Percentiles rank a stretch among this genome's conserved stretches.
phyloP scores from a whole-genome alignment of 2,888 invertebrate genomes.

The Cosmia pyralina region DNA sequence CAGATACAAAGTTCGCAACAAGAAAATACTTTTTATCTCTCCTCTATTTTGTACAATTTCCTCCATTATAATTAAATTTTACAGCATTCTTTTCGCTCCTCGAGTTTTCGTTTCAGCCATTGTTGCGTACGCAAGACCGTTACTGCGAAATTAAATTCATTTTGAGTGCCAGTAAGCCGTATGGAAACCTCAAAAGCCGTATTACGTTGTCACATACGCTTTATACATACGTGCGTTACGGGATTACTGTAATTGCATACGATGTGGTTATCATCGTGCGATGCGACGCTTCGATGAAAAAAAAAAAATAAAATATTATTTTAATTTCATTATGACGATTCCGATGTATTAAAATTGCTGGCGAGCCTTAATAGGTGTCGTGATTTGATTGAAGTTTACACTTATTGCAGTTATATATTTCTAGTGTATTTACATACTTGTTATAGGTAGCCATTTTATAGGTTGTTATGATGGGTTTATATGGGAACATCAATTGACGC shows the following conservation, averaged over 20 bases:
- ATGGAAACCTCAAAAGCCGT: slow-evolving; percentile 74
- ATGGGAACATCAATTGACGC: slow-evolving; percentile 1
- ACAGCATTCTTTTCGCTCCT: slow-evolving; percentile 41
- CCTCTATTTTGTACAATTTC: slow-evolving; percentile 28
- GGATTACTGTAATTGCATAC: slow-evolving; percentile 81
- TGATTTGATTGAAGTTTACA: slow-evolving; percentile 37
- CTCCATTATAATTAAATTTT: slow-evolving; percentile 50
- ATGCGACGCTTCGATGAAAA: slow-evolving; percentile 61
- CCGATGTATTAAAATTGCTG: slow-evolving; percentile 41
- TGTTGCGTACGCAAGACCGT: slow-evolving; percentile 62
- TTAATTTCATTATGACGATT: slow-evolving; percentile 55
- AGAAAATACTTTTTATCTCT: slow-evolving; percentile 24
- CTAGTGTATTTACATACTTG: not conserved
- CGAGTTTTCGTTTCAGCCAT: slow-evolving; percentile 50
- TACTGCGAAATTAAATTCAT: slow-evolving; percentile 73
- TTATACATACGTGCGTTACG: slow-evolving; percentile 53
- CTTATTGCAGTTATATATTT: slow-evolving; percentile 16
- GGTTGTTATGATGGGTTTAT: not conserved
- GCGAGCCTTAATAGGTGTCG: slow-evolving; percentile 28
- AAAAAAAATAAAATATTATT: slow-evolving; percentile 63
- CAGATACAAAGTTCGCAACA: slow-evolving; percentile 14
- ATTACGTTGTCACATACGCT: slow-evolving; percentile 69
- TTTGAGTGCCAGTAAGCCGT: slow-evolving; percentile 68
- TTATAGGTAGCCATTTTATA: slow-evolving; percentile 1
- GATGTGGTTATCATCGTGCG: slow-evolving; percentile 70